Base-by-base conservation (phyloP, 1,140 invertebrate genomes). In the Cydia pomonella region DNA sequence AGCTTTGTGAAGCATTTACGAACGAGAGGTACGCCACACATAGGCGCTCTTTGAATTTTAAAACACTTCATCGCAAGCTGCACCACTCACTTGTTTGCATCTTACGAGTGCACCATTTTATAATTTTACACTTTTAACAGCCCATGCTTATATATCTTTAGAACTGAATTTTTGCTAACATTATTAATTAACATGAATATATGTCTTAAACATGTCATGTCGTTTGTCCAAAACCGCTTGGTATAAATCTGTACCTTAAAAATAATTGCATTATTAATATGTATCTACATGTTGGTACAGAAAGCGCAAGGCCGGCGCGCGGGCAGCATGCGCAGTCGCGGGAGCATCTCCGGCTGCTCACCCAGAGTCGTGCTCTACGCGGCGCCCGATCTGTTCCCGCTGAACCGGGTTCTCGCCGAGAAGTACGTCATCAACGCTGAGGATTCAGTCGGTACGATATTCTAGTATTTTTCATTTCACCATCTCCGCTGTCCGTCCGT, bases 341-440 rank as follows among this genome's bases (percentile, higher is more conserved):
- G 87, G 75, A 92, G 91, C 62, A 90, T 91, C 76, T 93, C 91
- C 0, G 87, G 87, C 18, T 87, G 88, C 75, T 82, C 90, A 9
- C 90, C 89, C 3, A 82, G 91, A 71, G 90, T 93, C 10, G 84
- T 94, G n/a, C 93, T 98, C 44, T 99, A 98, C 80, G 96, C 98
- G 83, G 95, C 95, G 0, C 95, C 95, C 25, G 93, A 94, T 69
- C 92, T 99, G 53, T 96, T 98, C 83, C 96, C 96, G 44, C 94
- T 98, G 0, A 96, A 95, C 84, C 95, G 95, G 77, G 95, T 96
- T 73, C 94, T 99, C 64, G 98, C 97, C 1, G 95, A 97, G 87
- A 96, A 97, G 85, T 98, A 98, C 88, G 94, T 96, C 92, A 95
- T 95, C 87, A 95, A 95, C 78, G 91, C 94, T 75, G 88, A 86